Base-by-base conservation (phyloP, 2,888 invertebrate species). In the Cephus sareptanus region DNA sequence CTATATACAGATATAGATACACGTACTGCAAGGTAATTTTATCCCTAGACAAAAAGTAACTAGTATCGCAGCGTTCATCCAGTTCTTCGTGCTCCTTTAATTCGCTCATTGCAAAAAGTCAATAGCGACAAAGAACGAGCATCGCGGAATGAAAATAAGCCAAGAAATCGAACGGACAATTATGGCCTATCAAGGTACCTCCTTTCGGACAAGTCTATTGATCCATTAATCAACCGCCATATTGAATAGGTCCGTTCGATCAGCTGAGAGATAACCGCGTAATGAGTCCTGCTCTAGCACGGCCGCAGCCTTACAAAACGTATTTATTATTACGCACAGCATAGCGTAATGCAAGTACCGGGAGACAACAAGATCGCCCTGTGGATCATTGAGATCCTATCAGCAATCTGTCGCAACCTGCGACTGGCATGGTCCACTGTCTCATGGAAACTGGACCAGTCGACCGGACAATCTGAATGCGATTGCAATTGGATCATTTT, bases 191-290 rank as follows among this genome's bases (percentile, higher is more conserved):
- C 73, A 68, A 73, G 74, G 76, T n/a, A 68, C 56, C 77, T 56
- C 56, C 56, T 76, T 73, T 76, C 76, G 78, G 73, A 79, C 78
- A 78, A 79, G 79, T 75, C 79, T 80, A 80, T 84, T 86, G 85
- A 85, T 87, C 89, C 90, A 90, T 90, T 90, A 90, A 90, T 90
- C 90, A 90, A 89, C 84, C 85, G 83, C 83, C 86, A 84, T 83
- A 83, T 83, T 83, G 86, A 86, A 85, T 84, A 86, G 85, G 82
- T 82, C 84, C 89, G 86, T 88, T 88, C 87, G 90, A 90, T 89
- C 89, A 85, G 78, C 79, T 82, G 81, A 82, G 81, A 88, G 90
- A 90, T 90, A 89, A 85, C 86, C 83, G 83, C 85, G 89, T 90
- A 90, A 90, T 90, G 90, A 90, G 90, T 83, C 78, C 84, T 78